phyloP scores from a whole-genome alignment of 2,113 vertebrate species.

The Saiga tatarica region DNA sequence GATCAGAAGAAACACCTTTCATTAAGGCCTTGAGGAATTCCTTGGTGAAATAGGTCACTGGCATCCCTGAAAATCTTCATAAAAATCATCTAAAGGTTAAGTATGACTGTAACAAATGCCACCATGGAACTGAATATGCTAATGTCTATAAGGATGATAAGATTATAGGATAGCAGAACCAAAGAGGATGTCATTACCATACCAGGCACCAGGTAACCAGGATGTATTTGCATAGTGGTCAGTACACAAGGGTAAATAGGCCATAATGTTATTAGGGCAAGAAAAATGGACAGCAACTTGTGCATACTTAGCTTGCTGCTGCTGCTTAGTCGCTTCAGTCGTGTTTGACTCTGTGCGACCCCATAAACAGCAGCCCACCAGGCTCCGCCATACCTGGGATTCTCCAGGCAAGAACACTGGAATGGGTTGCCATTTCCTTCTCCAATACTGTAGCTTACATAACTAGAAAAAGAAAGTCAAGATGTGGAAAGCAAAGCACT shows the following conservation, averaged over 20 bases:
- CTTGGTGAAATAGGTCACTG: not conserved
- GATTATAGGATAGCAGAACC: not conserved
- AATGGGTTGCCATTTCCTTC: too few relatives aligned
- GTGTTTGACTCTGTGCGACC: too few relatives aligned
- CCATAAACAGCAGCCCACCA: too few relatives aligned
- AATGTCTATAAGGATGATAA: not conserved
- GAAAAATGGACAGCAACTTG: not conserved
- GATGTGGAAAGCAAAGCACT: not conserved
- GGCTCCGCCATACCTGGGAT: accelerated
- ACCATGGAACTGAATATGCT: not conserved
- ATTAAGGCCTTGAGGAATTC: not conserved
- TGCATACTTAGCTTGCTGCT: not conserved
- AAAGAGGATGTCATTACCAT: not conserved
- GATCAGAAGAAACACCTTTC: not conserved
- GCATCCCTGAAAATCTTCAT: not conserved
- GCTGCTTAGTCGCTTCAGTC: too few relatives aligned
- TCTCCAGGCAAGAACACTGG: too few relatives aligned
- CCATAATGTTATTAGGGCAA: not conserved
- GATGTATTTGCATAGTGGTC: not conserved
- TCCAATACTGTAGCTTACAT: not conserved
- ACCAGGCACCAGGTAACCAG: not conserved
- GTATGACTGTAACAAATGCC: not conserved
- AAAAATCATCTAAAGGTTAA: not conserved
- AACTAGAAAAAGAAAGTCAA: not conserved
- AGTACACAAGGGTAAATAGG: not conserved